Evolutionary conservation across 53 echinoderm and acorn worm genomes (phyloP).

Genomic region (Zoroaster sp.): DNA sequence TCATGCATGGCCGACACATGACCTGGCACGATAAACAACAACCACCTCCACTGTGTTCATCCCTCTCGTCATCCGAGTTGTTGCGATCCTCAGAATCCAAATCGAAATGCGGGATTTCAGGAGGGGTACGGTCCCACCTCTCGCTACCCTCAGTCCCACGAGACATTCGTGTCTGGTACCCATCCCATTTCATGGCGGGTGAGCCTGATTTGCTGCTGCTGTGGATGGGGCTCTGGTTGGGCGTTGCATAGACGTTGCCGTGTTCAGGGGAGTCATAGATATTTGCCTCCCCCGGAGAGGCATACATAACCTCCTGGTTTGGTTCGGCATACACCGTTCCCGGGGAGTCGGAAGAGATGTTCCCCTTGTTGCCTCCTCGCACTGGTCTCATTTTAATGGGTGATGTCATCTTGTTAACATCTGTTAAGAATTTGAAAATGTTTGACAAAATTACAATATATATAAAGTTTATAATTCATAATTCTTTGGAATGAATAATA

Average conservation of each 20-base stretch:
- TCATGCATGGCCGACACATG: slow-evolving; percentile 39
- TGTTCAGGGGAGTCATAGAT: slow-evolving; percentile 11
- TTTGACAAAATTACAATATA: too few species aligned
- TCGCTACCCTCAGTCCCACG: not conserved
- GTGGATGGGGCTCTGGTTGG: slow-evolving; percentile 26
- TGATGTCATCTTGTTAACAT: slow-evolving; percentile 11
- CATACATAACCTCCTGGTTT: slow-evolving; percentile 41
- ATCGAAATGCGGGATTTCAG: slow-evolving; percentile 28
- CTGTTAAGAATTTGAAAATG: too few species aligned
- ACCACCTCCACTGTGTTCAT: not conserved
- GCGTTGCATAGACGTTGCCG: slow-evolving; percentile 16
- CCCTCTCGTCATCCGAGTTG: not conserved
- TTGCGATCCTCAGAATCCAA: slow-evolving; percentile 26
- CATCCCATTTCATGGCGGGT: slow-evolving; percentile 39
- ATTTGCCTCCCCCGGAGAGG: slow-evolving; percentile 19
- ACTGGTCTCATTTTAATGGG: slow-evolving; percentile 12
- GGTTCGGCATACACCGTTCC: not conserved
- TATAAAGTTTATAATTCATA: too few species aligned
- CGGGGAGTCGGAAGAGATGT: not conserved
- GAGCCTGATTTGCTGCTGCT: slow-evolving; percentile 48
- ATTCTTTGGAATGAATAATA: too few species aligned
- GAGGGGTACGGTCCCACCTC: slow-evolving; percentile 44
- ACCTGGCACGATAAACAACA: slow-evolving; percentile 19
- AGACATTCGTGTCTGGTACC: slow-evolving; percentile 26
- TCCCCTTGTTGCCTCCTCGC: slow-evolving; percentile 12